A percentile compares a stretch with the other conserved stretches of the same genome.
These are phyloP conservation scores for Philereme transversata DNA, from an alignment of 2,888 invertebrate genomes.

Conservation along the genomic window DNA sequence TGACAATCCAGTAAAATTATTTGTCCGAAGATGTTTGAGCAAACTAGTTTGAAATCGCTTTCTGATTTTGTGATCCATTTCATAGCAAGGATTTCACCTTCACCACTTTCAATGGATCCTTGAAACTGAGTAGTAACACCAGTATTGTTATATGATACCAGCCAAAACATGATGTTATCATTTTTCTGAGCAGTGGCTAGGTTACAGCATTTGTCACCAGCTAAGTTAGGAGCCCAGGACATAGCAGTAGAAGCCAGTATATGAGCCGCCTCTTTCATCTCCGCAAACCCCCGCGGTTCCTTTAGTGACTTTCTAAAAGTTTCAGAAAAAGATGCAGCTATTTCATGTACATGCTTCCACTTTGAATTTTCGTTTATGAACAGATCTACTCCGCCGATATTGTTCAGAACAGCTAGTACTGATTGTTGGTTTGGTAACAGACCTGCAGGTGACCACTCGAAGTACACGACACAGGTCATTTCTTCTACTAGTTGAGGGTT, in stretches of 20 bases:
- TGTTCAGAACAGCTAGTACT: constrained; percentile 63
- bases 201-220: constrained; percentile 52
- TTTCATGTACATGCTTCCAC: constrained; percentile 53
- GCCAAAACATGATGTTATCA: constrained; percentile 62
- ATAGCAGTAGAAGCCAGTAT: constrained; percentile 56
- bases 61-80: constrained; percentile 54
- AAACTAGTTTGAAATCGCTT: constrained; percentile 51
- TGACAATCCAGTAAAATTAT: constrained; percentile 51
- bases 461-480: constrained; percentile 51
- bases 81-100: constrained; percentile 53
- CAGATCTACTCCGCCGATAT: constrained; percentile 65
- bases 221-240: constrained; percentile 59
- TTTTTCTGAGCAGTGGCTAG: constrained; percentile 70
- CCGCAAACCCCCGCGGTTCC: constrained; percentile 42
- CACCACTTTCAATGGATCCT: constrained; percentile 42
- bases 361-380: constrained; percentile 42
- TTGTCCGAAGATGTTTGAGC: constrained; percentile 57
- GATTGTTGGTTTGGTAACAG: constrained; percentile 48
- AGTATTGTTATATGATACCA: constrained; percentile 39
- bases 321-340: constrained; percentile 51
- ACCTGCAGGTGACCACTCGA: constrained; percentile 63
- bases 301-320: constrained; percentile 35
- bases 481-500: constrained; percentile 58
- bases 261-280: constrained; percentile 54
- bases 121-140: constrained; percentile 41